Evolutionary conservation across 35 echinoderm and acorn worm species (phyloP).

Genomic region (Heliocidaris erythrogramma): DNA sequence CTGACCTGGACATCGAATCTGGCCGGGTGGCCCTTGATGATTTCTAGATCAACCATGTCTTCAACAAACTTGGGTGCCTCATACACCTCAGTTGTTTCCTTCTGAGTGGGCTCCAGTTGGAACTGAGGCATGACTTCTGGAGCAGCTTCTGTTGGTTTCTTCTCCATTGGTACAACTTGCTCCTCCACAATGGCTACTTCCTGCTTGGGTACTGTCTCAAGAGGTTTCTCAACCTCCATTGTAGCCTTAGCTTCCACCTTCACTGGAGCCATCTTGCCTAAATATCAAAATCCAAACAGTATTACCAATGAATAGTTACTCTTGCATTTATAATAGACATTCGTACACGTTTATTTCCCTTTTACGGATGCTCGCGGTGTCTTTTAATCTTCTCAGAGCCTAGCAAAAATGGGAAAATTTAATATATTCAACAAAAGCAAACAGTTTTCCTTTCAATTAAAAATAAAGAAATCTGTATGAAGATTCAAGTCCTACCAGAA

Average conservation of each 20-base stretch:
- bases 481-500: too few species aligned
- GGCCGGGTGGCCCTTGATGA: slow-evolving; percentile 85
- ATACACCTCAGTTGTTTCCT: slow-evolving; percentile 31
- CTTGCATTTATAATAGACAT: background rate
- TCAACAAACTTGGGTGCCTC: slow-evolving; percentile 93
- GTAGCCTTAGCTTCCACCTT: background rate
- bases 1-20: slow-evolving; percentile 94
- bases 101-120: slow-evolving; percentile 35
- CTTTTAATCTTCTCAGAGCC: too few species aligned
- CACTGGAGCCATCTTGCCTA: slow-evolving; percentile 15
- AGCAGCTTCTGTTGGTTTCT: slow-evolving; percentile 32
- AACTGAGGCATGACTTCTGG: slow-evolving; percentile 31
- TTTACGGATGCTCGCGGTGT: too few species aligned
- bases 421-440: too few species aligned
- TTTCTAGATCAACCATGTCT: slow-evolving; percentile 94
- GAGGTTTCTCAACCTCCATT: background rate
- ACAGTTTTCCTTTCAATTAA: too few species aligned
- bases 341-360: too few species aligned
- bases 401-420: too few species aligned
- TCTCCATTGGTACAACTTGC: slow-evolving; percentile 16
- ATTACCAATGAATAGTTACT: background rate
- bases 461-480: too few species aligned
- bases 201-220: background rate
- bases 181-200: slow-evolving; percentile 30
- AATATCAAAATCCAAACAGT: background rate